A percentile compares a stretch with the other conserved stretches of the same genome.
These are phyloP conservation scores for Phragmatobia fuliginosa DNA, from an alignment of 2,888 invertebrate genomes.

Conservation along the genomic window DNA sequence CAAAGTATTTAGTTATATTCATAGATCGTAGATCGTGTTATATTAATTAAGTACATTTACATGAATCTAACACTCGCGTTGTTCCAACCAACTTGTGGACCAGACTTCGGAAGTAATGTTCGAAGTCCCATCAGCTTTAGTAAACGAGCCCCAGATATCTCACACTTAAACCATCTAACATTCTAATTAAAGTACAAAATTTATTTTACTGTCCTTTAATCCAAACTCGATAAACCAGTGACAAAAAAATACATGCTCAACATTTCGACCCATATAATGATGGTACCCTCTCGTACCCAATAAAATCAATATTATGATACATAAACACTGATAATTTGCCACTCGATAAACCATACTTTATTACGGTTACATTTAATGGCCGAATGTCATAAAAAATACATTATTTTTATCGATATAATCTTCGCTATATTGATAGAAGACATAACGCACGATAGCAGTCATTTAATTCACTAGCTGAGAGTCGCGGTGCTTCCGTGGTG, in stretches of 20 bases:
- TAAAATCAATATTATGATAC: conserved; percentile 41
- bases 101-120: no score
- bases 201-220: background rate
- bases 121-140: no score
- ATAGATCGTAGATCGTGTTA: no score
- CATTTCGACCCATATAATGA: background rate
- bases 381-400: conserved; percentile 44
- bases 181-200: no score
- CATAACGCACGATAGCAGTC: background rate
- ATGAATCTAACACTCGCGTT: no score
- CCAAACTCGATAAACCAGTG: background rate
- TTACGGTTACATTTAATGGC: conserved; percentile 45
- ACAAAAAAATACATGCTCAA: background rate
- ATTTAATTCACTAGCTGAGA: no score
- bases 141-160: no score
- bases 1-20: no score
- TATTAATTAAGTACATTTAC: no score
- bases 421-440: conserved; percentile 9
- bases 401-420: conserved; percentile 39
- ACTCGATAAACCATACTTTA: conserved; percentile 53
- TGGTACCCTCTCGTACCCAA: background rate
- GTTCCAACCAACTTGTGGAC: no score
- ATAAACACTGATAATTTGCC: conserved; percentile 52
- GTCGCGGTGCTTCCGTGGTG: no score
- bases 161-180: no score